Base-by-base conservation (phyloP, 2,888 invertebrate species). In the Cyclophora albipunctata region DNA sequence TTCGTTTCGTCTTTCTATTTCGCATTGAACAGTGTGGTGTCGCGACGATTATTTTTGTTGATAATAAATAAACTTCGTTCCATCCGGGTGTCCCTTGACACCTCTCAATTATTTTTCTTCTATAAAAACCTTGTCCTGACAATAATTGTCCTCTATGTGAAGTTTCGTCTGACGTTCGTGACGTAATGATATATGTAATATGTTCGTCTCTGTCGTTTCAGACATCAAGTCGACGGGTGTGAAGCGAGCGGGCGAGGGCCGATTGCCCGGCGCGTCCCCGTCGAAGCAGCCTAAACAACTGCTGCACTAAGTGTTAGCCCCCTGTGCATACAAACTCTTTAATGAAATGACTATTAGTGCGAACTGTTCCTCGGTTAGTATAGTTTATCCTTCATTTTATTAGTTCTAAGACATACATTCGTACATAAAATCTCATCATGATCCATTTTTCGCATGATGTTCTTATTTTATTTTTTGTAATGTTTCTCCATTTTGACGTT, bases 251-350 rank as follows among this genome's bases (percentile, higher is more conserved):
- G 84, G 87, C 50, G 89, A 89, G 37, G 78, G 77, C 34, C 71
- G 89, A 58, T 55, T 89, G 55, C 81, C 88, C 3, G 89, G 89
- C 56, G 87, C 89, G 4, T 89, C 89, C 20, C 88, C 89, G 2
- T 85, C 88, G 4, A 89, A 89, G 60, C 89, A 89, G 63, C 76
- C 84, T 7, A 89, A 89, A 61, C 84, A 84, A 66, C 59, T 87
- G 57, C 60, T 87, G 63, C 86, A 88, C 68, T 88, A 73, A 80
- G 69, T 64, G 65, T 37, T 5, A 37, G 37, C 2, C 4, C 5
- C 37, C 4, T 37, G 37, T 37, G 37, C 37, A 37, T 37, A 37
- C 37, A 37, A 37, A 37, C 37, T 37, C 5, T 62, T 50, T 54
- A 59, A 59, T 63, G 55, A 66, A 55, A 56, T 59, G 63, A 49